Conservation (phyloP, 2,888 invertebrate genomes). For the Phorcus lineatus region DNA sequence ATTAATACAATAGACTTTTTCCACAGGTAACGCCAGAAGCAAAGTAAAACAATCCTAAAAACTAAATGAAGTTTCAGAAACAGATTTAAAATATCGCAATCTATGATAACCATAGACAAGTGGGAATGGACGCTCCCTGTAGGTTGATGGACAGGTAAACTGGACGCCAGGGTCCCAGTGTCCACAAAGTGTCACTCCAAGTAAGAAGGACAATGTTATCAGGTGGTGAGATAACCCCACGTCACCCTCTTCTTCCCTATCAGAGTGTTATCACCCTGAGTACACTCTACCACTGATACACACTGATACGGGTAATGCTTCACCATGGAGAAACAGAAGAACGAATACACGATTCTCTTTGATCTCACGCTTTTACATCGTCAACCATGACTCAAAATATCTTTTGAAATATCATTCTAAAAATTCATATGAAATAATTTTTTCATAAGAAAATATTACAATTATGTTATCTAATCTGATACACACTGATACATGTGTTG, state of each 20-base stretch:
- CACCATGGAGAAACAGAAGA: neutral
- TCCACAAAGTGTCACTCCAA: slow-evolving; percentile 5
- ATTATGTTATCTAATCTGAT: neutral
- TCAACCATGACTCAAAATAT: neutral
- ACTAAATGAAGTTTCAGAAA: too few species aligned
- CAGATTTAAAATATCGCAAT: too few species aligned
- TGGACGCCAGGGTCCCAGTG: neutral
- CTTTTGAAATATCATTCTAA: too few species aligned
- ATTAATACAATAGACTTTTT: too few species aligned
- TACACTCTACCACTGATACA: neutral
- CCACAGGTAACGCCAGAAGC: too few species aligned
- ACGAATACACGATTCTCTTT: neutral
- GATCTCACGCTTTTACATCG: neutral
- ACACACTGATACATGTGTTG: neutral
- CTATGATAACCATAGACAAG: too few species aligned
- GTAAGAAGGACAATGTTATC: neutral
- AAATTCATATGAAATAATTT: too few species aligned
- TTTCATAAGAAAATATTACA: too few species aligned
- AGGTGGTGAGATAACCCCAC: slow-evolving; percentile 12
- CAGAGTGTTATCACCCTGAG: slow-evolving; percentile 3
- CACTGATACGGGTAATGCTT: neutral
- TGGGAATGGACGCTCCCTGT: too few species aligned
- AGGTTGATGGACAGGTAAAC: neutral
- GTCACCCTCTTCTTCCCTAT: neutral
- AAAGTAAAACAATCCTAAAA: too few species aligned